These are phyloP conservation scores for Notospermus geniculatus DNA, from an alignment of 1,140 invertebrate species.

Conservation along the genomic window DNA sequence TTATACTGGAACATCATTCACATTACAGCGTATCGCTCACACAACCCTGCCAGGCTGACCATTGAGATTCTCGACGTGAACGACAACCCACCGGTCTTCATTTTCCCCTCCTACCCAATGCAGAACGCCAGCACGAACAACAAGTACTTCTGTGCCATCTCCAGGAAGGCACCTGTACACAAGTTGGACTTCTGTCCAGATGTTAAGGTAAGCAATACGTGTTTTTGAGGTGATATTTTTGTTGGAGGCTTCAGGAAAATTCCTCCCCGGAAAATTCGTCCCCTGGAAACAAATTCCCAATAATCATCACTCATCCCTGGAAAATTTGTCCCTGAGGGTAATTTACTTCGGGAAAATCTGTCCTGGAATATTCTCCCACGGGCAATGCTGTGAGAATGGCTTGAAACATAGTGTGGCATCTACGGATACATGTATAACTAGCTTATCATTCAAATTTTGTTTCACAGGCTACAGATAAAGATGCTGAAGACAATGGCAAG, in stretches of 20 bases:
- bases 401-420: slow-evolving; percentile 1
- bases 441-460: no score
- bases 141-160: slow-evolving; percentile 72
- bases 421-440: slow-evolving; percentile 12
- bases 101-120: slow-evolving; percentile 63
- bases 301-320: background rate
- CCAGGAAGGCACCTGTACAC: slow-evolving; percentile 43
- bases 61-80: slow-evolving; percentile 83
- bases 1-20: slow-evolving; percentile 55
- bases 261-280: no score
- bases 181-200: no score
- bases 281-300: background rate
- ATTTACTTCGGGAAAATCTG: no score
- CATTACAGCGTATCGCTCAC: slow-evolving; percentile 26
- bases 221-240: no score
- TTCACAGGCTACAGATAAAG: slow-evolving; percentile 77
- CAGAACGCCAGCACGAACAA: slow-evolving; percentile 44
- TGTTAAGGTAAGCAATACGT: slow-evolving; percentile 14
- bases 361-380: no score
- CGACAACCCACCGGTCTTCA: slow-evolving; percentile 79
- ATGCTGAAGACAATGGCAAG: slow-evolving; percentile 76
- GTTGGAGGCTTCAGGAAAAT: no score
- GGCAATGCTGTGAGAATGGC: background rate
- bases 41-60: slow-evolving; percentile 62
- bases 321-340: no score